Conservation (phyloP, 2,113 vertebrate species). For the Otis tarda region DNA sequence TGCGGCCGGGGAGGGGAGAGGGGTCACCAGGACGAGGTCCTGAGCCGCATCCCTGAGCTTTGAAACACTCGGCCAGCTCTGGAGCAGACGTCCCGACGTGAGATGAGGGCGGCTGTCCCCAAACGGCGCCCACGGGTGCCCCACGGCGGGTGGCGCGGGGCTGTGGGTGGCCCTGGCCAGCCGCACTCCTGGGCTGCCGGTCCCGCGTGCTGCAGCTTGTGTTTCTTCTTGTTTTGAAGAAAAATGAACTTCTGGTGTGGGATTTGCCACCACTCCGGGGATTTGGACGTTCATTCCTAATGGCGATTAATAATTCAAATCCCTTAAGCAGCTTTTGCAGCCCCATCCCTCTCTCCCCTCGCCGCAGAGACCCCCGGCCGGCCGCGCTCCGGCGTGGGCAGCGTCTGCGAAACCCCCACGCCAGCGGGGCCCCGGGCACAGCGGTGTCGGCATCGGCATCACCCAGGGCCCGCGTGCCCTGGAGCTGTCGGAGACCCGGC, state of each 20-base stretch:
- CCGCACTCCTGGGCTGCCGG: rapidly evolving
- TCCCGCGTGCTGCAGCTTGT: background rate
- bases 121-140: rapidly evolving
- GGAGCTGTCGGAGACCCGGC: background rate
- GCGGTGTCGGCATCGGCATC: background rate
- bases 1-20: background rate
- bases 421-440: rapidly evolving
- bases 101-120: background rate
- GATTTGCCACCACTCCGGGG: conserved; percentile 44
- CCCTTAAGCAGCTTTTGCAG: conserved; percentile 62
- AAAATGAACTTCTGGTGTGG: conserved; percentile 30
- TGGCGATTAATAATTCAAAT: conserved; percentile 61
- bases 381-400: rapidly evolving
- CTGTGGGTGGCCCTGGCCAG: background rate
- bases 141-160: rapidly evolving
- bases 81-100: rapidly evolving
- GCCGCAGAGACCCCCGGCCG: background rate
- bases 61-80: background rate
- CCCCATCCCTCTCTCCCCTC: background rate
- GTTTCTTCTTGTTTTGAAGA: background rate
- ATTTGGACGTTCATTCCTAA: conserved; percentile 62
- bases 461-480: rapidly evolving
- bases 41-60: rapidly evolving
- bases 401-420: background rate
- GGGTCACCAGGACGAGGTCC: rapidly evolving